Percentiles rank a stretch among this genome's conserved stretches.
phyloP scores from a whole-genome alignment of 2,797 vertebrate species.

The Cryptoprocta ferox region DNA sequence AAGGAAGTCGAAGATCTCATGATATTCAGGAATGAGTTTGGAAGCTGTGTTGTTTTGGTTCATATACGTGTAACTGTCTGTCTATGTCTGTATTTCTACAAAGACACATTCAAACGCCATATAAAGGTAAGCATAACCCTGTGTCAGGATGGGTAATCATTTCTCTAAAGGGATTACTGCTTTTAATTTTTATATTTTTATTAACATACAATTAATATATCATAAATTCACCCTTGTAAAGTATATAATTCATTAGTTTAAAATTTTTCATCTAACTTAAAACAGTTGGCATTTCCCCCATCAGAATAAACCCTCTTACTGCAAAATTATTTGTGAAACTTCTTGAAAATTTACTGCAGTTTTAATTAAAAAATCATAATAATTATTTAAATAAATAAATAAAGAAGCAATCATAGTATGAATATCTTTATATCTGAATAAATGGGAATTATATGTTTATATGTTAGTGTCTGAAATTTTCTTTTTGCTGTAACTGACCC shows the following conservation, averaged over 20 bases:
- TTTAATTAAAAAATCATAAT: neutral
- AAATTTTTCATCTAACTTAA: neutral
- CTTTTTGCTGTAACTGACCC: neutral
- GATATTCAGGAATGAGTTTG: neutral
- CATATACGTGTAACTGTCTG: no score
- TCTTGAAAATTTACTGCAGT: neutral
- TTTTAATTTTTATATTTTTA: neutral
- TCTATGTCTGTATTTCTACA: neutral
- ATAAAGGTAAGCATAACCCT: neutral
- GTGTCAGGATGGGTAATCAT: rapidly evolving
- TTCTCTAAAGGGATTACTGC: neutral
- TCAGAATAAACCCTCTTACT: neutral
- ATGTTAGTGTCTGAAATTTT: neutral
- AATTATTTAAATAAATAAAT: neutral
- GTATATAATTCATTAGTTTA: neutral
- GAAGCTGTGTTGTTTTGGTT: neutral
- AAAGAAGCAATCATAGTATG: neutral
- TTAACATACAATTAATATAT: neutral
- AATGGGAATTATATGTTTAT: neutral
- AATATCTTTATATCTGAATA: neutral
- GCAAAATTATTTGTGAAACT: neutral
- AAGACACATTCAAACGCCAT: neutral
- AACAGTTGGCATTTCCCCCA: neutral
- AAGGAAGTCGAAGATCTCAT: neutral
- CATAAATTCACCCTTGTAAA: neutral